Evolutionary conservation across 2,797 vertebrate species (phyloP), one percentile per base, ranked within the genome.

Genomic region (Cyprinella venusta): DNA sequence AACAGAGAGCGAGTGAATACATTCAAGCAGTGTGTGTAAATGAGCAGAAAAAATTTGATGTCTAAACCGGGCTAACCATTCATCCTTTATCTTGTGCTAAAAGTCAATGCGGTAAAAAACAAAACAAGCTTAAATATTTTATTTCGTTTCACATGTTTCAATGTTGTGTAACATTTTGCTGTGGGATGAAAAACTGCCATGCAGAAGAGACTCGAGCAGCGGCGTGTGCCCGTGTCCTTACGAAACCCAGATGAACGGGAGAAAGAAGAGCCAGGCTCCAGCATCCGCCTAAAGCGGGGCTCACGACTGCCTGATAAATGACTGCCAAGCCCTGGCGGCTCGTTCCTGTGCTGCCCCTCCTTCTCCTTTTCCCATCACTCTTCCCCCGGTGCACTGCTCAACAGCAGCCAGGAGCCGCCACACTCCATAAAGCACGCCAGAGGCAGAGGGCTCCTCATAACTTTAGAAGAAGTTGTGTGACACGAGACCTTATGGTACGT

Each of bases 381-480:
- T 83, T 86, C 81, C 80, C 38, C 77, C 48, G 72, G 80, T 79
- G 80, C n/a, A 19, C 36, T 65, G 77, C 81, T 76, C 81, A 75
- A 83, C 74, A 65, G 80, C 70, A 84, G 82, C 84, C 84, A 84
- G 67, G 56, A 88, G 84, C 82, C 84, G 52, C 84, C 76, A 88
- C 83, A 83, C 87, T 81, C 78, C 87, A 86, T 86, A 88, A 86
- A 88, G 69, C 87, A 86, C 6, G 52, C 36, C 52, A 67, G 80
- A 76, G 80, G 74, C 85, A 74, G 79, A 64, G 52, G 80, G 48
- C 67, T 83, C 78, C 68, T 48, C 63, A 83, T 74, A 80, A 86
- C 85, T 81, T 80, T 26, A 79, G 42, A 86, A 84, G 63, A 88
- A 88, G 78, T 69, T 85, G 85, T 50, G 52, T 83, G 83, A 88